Evolutionary conservation across 2,888 invertebrate species (phyloP).

Genomic region (Oligia strigilis): DNA sequence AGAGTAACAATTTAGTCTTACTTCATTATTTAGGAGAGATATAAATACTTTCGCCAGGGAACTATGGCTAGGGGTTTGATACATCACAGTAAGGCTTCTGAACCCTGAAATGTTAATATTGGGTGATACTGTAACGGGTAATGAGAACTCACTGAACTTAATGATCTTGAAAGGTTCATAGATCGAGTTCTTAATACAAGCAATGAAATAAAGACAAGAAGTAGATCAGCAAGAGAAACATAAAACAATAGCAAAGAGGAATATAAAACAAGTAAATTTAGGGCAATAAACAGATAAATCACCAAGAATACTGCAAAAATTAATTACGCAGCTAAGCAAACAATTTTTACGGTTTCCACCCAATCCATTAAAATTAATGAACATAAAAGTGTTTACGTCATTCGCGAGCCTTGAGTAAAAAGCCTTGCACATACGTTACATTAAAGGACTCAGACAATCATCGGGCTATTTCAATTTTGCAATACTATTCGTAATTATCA

Average conservation of each 20-base stretch:
- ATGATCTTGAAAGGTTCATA: not conserved
- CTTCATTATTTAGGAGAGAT: too few species aligned
- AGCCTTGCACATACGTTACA: constrained; percentile 58
- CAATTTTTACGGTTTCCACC: constrained; percentile 17
- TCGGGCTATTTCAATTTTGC: constrained; percentile 37
- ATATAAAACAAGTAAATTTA: not conserved
- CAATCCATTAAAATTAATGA: constrained; percentile 53
- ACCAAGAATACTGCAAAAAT: not conserved
- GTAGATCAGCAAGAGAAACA: not conserved
- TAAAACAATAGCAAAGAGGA: not conserved
- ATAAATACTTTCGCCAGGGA: not conserved
- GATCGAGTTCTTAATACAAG: not conserved
- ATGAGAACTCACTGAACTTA: not conserved
- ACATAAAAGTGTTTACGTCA: constrained; percentile 53
- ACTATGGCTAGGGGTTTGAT: not conserved
- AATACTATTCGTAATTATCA: constrained; percentile 45
- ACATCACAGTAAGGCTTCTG: not conserved
- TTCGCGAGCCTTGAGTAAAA: constrained; percentile 51
- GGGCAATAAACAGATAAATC: not conserved
- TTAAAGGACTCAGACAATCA: constrained; percentile 45
- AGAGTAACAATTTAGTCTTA: not conserved
- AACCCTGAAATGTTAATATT: not conserved
- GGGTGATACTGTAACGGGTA: too few species aligned
- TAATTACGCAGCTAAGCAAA: constrained; percentile 13
- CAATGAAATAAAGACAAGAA: not conserved